These are phyloP conservation scores for Boulengeromyrus knoepffleri DNA, from an alignment of 2,113 vertebrate genomes.

Conservation along the genomic window DNA sequence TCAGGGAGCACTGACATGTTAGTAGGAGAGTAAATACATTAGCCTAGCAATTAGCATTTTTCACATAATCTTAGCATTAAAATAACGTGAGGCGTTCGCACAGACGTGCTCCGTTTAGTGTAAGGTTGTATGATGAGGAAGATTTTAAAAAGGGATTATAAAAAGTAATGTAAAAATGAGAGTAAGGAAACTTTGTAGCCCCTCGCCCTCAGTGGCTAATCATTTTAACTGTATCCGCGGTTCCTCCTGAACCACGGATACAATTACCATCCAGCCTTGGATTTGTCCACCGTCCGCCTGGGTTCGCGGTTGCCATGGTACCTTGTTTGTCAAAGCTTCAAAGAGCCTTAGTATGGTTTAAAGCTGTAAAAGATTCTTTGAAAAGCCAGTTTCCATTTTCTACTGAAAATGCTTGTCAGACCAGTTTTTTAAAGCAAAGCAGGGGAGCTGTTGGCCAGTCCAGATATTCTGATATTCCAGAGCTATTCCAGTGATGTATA, in stretches of 20 bases:
- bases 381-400: conserved; percentile 36
- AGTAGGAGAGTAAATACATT: background rate
- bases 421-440: conserved; percentile 18
- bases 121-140: background rate
- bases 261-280: conserved; percentile 20
- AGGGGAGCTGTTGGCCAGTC: background rate
- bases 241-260: conserved; percentile 6
- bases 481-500: background rate
- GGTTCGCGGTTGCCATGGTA: conserved; percentile 34
- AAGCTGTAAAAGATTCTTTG: conserved; percentile 27
- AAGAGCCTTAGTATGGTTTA: conserved; percentile 35
- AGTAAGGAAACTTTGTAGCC: background rate
- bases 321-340: conserved; percentile 43
- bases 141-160: background rate
- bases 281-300: conserved; percentile 24
- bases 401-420: conserved; percentile 17
- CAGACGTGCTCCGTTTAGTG: background rate
- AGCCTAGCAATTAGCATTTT: background rate
- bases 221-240: conserved; percentile 9
- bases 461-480: background rate
- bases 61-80: background rate
- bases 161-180: background rate
- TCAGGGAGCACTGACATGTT: background rate
- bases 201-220: background rate
- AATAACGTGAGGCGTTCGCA: background rate